Evolutionary conservation across 2,797 vertebrate species (phyloP), one percentile per base, ranked within the genome.

Genomic region (Champsocephalus esox): DNA sequence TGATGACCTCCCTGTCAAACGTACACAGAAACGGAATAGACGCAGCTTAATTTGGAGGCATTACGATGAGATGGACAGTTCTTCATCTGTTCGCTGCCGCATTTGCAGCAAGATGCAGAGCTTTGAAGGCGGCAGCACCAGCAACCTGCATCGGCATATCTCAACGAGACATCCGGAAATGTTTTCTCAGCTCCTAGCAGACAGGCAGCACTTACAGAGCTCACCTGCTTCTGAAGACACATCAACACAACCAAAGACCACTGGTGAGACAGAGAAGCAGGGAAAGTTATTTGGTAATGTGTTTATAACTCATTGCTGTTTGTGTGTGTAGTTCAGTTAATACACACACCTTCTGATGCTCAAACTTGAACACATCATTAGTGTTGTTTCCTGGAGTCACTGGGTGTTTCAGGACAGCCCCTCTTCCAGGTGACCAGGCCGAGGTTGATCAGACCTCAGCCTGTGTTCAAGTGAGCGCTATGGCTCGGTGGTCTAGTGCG

Each of bases 21-120:
- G 84, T 0, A 38, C 34, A 38, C 34, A 38, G 34, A 83, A 6
- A 1, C 75, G 66, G 10, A 49, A 45, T 16, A 80, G 64, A 52
- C 88, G 90, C 60, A 95, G 93, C 57, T 79, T 90, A 12, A 90
- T 94, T 46, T 95, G 94, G 94, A 90, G 66, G 28, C 87, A 93
- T 55, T 95, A 85, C 7, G 83, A 92, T 10, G 83, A 70, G 16
- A 70, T 92, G 75, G 89, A 89, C 13, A 80, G 85, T 52, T 79
- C 90, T 58, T 81, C 73, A 1, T 88, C 84, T 19, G 92, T 87
- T 7, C 77, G 89, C 19, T 95, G 94, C 65, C 72, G 86, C 59
- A 84, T 94, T 44, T 95, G 94, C 74, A 89, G 80, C 82, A 91
- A 89, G 80, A 77, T 95, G 17, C 78, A 91, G 63, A 80, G 66